Evolutionary conservation across 1,140 invertebrate genomes (phyloP).

Genomic region (Bombyx mandarina): DNA sequence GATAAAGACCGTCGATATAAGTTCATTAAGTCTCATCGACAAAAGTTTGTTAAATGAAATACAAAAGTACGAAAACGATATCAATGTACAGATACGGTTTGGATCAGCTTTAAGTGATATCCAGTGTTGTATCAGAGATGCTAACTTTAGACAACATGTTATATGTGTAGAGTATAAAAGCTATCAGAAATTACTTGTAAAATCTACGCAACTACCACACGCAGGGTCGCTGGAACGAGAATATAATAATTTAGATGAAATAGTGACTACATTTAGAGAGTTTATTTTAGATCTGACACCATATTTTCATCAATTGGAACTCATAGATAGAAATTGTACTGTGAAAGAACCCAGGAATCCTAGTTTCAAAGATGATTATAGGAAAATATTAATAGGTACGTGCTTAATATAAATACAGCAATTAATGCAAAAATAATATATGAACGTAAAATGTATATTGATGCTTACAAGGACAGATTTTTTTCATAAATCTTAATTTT

Average conservation of each 20-base stretch:
- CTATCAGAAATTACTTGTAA: slow-evolving; percentile 29
- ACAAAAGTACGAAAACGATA: slow-evolving; percentile 8
- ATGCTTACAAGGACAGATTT: background rate
- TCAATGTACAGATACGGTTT: slow-evolving; percentile 22
- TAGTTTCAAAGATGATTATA: slow-evolving; percentile 43
- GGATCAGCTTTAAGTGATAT: slow-evolving; percentile 42
- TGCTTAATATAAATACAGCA: background rate
- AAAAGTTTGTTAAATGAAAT: slow-evolving; percentile 36
- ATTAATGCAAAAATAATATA: too few species aligned
- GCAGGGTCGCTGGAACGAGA: slow-evolving; percentile 30
- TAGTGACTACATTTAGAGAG: slow-evolving; percentile 27
- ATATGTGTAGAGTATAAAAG: slow-evolving; percentile 33
- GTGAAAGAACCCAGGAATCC: slow-evolving; percentile 42
- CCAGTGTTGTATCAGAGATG: slow-evolving; percentile 33
- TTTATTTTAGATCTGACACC: slow-evolving; percentile 25
- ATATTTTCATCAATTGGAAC: slow-evolving; percentile 45
- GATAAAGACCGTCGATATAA: too few species aligned
- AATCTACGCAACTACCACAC: slow-evolving; percentile 25
- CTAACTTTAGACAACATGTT: slow-evolving; percentile 26
- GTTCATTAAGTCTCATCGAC: slow-evolving; percentile 26
- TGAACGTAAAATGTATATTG: background rate
- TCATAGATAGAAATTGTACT: slow-evolving; percentile 37
- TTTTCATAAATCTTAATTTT: background rate
- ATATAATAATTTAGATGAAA: slow-evolving; percentile 31
- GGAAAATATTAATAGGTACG: slow-evolving; percentile 43